phyloP scores from a whole-genome alignment of 2,797 vertebrate genomes.

The Betta splendens region DNA sequence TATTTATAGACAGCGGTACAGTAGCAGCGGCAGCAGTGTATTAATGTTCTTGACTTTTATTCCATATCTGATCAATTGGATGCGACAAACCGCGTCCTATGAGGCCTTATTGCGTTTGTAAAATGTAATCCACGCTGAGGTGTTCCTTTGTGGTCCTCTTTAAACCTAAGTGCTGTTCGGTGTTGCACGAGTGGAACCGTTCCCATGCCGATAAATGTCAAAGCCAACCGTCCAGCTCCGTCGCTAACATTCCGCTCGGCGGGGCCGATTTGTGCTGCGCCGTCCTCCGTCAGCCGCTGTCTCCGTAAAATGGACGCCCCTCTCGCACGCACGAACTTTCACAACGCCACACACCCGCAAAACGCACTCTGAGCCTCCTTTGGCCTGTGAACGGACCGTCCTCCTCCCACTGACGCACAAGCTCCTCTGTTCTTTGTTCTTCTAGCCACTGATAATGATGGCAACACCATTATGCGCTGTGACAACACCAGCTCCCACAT shows the following conservation, averaged over 20 bases:
- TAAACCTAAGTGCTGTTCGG: neutral
- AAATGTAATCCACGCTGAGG: conserved; percentile 31
- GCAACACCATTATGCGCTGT: conserved; percentile 67
- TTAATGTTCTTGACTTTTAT: conserved; percentile 19
- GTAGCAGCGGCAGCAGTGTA: conserved; percentile 13
- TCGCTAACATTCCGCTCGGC: conserved; percentile 24
- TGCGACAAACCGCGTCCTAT: conserved; percentile 15
- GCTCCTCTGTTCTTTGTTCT: conserved; percentile 48
- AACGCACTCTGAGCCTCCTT: conserved; percentile 28
- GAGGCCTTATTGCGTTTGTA: conserved; percentile 10
- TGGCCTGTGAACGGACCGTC: conserved; percentile 42
- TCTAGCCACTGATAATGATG: conserved; percentile 56
- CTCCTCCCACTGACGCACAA: conserved; percentile 4
- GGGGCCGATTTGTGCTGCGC: neutral
- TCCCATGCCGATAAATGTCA: conserved; percentile 42
- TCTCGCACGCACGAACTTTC: too few species aligned
- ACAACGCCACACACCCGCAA: conserved; percentile 1
- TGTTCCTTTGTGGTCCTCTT: conserved; percentile 5
- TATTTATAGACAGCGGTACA: conserved; percentile 19
- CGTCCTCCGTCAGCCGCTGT: conserved; percentile 29
- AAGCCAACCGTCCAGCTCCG: conserved; percentile 29
- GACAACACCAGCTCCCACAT: conserved; percentile 69
- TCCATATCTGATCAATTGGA: conserved; percentile 28
- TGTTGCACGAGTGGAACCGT: conserved; percentile 10
- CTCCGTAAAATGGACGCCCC: conserved; percentile 26